Evolutionary conservation across 2,888 invertebrate species (phyloP), one percentile per base, ranked within the genome.

Genomic region (Megaustenia siamemsis): DNA sequence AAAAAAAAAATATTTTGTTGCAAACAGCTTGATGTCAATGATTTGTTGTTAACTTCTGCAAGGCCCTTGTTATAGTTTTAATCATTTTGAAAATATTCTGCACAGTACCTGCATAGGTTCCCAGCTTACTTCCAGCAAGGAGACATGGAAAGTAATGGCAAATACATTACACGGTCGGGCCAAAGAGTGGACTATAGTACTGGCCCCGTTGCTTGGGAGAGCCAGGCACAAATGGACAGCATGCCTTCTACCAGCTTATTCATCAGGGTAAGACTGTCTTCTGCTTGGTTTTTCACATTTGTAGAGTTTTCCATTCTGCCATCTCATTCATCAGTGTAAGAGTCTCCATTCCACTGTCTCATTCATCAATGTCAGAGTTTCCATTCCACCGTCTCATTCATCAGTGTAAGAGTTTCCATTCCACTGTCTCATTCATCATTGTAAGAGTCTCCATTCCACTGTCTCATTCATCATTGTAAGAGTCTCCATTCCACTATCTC

Each of bases 41-140:
- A 28, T 21, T 60, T 24, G 28, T n/a, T 60, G 60, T 60, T n/a
- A 60, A 3, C 8, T 21, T 60, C 60, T 18, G 24, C 18, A 53
- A 53, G 18, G 18, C 53, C 2, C 5, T 76, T 32, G 15, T n/a
- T n/a, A n/a, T n/a, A n/a, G n/a, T n/a, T 4, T 49, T 32, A 56
- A 21, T 28, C 18, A 40, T 35, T 10, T 21, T 68, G 68, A 80
- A 32, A n/a, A 21, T 56, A 43, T 24, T 60, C 63, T 43, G 24
- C 89, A 76, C 89, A 95, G 94, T 99, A 99, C 94, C 94, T 99
- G 91, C 99, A 99, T 94, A 96, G 99, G 94, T 99, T 99, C 95
- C 98, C 99, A 18, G 99, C 99, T 28, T 99, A 99, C 94, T 99
- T 99, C 95, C 99, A 99, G 94, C 99, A 99, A 95, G 99, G 99